Conservation (phyloP, 2,888 invertebrate genomes). For the Melanophora roralis region DNA sequence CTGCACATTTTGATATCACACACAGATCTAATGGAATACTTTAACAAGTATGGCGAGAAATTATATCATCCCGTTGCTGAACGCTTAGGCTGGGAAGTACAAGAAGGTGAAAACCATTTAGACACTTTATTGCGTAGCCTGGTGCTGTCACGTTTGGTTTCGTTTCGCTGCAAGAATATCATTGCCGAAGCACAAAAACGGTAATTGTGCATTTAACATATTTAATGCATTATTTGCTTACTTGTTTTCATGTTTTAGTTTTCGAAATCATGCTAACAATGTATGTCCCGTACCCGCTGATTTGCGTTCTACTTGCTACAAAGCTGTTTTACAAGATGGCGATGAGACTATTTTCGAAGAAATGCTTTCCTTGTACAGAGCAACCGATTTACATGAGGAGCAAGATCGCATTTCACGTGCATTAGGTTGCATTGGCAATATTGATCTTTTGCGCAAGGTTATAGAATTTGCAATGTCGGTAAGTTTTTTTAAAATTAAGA, state of each 20-base stretch:
- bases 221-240: not conserved
- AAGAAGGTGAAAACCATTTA: slow-evolving; percentile 89
- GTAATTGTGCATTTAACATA: slow-evolving; percentile 54
- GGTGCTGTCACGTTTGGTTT: slow-evolving; percentile 88
- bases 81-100: slow-evolving; percentile 91
- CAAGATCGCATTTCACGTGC: slow-evolving; percentile 92
- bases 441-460: slow-evolving; percentile 84
- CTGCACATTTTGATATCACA: slow-evolving; percentile 87
- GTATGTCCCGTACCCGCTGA: slow-evolving; percentile 86
- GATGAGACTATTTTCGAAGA: slow-evolving; percentile 85
- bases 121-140: slow-evolving; percentile 91
- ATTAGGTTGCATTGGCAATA: slow-evolving; percentile 87
- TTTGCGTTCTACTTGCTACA: slow-evolving; percentile 90
- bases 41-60: slow-evolving; percentile 85
- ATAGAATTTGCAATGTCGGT: slow-evolving; percentile 90
- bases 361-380: slow-evolving; percentile 88
- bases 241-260: slow-evolving; percentile 73
- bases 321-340: slow-evolving; percentile 85
- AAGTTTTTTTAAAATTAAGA: too few species aligned
- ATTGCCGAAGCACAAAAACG: slow-evolving; percentile 84
- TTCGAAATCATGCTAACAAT: slow-evolving; percentile 82
- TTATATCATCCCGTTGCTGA: slow-evolving; percentile 85
- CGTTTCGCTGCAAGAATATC: slow-evolving; percentile 87
- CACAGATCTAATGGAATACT: slow-evolving; percentile 85
- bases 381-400: slow-evolving; percentile 94